A percentile compares a stretch with the other conserved stretches of the same genome.
Evolutionary conservation across 1,140 invertebrate genomes (phyloP).

Genomic region (Plodia interpunctella): DNA sequence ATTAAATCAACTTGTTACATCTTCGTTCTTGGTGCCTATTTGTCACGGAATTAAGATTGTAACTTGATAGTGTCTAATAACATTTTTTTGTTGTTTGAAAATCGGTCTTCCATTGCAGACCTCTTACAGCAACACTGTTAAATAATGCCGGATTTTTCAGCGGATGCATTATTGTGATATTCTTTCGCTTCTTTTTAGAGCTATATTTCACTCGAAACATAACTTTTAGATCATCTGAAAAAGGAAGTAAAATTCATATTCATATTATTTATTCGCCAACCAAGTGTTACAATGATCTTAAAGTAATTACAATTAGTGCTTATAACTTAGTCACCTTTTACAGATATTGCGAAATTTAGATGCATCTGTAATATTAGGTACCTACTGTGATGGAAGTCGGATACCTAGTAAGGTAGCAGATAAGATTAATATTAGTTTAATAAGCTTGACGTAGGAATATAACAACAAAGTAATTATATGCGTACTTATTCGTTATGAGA

Average conservation of each 20-base stretch:
- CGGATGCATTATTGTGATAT: neutral
- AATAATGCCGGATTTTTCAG: neutral
- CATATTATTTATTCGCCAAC: no score
- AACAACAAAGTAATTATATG: slow-evolving; percentile 11
- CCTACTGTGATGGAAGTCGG: neutral
- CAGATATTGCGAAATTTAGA: no score
- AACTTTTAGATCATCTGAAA: neutral
- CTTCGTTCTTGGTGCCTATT: neutral
- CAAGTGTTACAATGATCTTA: no score
- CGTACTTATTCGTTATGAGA: slow-evolving; percentile 6
- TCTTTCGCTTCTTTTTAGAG: neutral
- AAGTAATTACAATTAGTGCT: no score
- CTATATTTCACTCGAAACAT: no score
- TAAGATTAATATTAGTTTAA: slow-evolving; percentile 3
- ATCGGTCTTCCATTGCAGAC: neutral
- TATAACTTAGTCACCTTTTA: no score
- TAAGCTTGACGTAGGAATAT: neutral
- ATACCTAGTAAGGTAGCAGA: neutral
- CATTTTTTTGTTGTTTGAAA: neutral
- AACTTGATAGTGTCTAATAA: neutral
- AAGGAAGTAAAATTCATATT: neutral
- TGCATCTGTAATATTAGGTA: neutral
- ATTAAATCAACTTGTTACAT: slow-evolving; percentile 6
- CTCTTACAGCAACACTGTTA: neutral
- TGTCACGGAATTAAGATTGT: slow-evolving; percentile 1